phyloP scores from a whole-genome alignment of 1,140 invertebrate genomes.

The Batillaria attramentaria region DNA sequence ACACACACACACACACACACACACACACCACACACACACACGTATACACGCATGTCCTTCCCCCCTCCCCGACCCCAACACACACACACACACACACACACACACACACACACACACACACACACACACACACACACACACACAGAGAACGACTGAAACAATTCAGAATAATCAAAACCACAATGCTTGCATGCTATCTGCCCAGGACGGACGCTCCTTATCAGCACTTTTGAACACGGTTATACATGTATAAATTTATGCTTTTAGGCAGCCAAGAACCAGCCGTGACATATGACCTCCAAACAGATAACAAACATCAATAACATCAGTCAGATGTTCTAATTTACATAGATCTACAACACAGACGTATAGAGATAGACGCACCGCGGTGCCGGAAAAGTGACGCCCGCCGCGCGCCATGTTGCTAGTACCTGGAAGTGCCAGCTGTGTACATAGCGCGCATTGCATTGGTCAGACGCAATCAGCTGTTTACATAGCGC shows the following conservation, averaged over 20 bases:
- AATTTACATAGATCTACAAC: too few species aligned
- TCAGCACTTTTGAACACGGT: background rate
- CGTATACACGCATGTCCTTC: background rate
- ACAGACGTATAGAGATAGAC: too few species aligned
- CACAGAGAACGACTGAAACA: background rate
- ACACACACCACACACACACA: constrained; percentile 6
- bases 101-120: background rate
- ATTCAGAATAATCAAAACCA: background rate
- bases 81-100: background rate
- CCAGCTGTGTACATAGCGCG: too few species aligned
- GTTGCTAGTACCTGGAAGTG: too few species aligned
- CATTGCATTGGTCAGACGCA: too few species aligned
- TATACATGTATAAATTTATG: background rate
- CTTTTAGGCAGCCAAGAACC: background rate
- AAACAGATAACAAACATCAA: too few species aligned
- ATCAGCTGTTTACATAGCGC: too few species aligned
- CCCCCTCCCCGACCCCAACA: background rate
- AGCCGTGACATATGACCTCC: too few species aligned
- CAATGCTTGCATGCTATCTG: background rate
- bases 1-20: background rate
- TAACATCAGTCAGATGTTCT: too few species aligned
- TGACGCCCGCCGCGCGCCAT: too few species aligned
- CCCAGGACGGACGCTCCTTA: background rate
- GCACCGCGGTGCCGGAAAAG: too few species aligned
- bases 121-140: constrained; percentile 15